Percentiles rank a stretch among this genome's conserved stretches.
Conservation (phyloP, 2,113 vertebrate genomes). For the Pseudopodoces humilis region DNA sequence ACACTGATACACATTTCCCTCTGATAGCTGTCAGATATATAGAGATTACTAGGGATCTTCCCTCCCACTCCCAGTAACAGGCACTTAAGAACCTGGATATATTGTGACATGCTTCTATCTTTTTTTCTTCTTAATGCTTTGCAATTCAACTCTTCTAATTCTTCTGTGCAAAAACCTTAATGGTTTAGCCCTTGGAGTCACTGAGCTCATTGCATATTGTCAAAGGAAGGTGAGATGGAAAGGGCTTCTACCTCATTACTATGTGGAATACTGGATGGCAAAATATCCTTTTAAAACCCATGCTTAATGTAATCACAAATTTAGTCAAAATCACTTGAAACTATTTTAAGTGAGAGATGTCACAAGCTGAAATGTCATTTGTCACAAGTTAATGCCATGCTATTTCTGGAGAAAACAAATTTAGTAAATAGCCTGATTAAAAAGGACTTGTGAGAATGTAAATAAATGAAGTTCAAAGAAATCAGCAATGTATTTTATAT, state of each 20-base stretch:
- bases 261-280: not conserved
- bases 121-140: not conserved
- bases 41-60: constrained; percentile 1
- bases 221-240: not conserved
- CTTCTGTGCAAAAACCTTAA: not conserved
- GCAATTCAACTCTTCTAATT: not conserved
- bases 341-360: constrained; percentile 52
- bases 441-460: constrained; percentile 34
- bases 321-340: constrained; percentile 56
- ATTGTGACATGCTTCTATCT: not conserved
- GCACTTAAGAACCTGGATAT: not conserved
- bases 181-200: not conserved
- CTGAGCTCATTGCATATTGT: not conserved
- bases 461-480: constrained; percentile 32
- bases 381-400: not conserved
- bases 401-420: constrained; percentile 40
- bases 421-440: constrained; percentile 54
- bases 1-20: not conserved
- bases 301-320: constrained; percentile 34
- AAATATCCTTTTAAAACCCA: constrained; percentile 8
- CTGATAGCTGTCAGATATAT: not conserved
- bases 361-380: constrained; percentile 49
- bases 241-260: not conserved
- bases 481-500: not conserved
- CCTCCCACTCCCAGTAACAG: not conserved